phyloP scores from a whole-genome alignment of 2,888 invertebrate species.

The Acronicta leporina region DNA sequence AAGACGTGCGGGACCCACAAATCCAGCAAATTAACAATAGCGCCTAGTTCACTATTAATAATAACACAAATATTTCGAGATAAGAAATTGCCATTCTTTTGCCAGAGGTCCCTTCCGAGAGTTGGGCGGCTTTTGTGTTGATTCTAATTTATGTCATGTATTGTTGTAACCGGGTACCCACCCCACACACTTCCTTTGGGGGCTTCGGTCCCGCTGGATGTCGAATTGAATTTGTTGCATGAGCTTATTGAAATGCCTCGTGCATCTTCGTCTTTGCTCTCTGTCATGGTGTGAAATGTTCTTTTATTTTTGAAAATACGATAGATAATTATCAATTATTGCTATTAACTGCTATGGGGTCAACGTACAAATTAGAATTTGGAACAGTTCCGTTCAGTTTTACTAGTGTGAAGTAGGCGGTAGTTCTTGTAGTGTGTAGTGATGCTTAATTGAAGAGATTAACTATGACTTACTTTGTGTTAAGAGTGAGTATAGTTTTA shows the following conservation, averaged over 20 bases:
- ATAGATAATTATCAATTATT: slow-evolving; percentile 42
- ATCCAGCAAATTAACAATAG: slow-evolving; percentile 82
- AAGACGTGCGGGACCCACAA: slow-evolving; percentile 70
- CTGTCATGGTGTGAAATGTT: slow-evolving; percentile 39
- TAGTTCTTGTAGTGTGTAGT: slow-evolving; percentile 55
- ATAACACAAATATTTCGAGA: slow-evolving; percentile 81
- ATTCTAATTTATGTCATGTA: slow-evolving; percentile 88
- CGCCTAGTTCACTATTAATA: slow-evolving; percentile 79
- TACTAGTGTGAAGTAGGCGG: slow-evolving; percentile 53
- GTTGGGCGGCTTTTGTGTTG: slow-evolving; percentile 85
- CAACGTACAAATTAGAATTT: slow-evolving; percentile 63
- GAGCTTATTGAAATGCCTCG: slow-evolving; percentile 77
- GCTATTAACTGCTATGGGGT: slow-evolving; percentile 63
- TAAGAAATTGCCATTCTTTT: slow-evolving; percentile 88
- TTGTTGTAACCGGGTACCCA: slow-evolving; percentile 82
- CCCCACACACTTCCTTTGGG: slow-evolving; percentile 85
- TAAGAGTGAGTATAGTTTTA: slow-evolving; percentile 71
- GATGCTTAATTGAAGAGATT: slow-evolving; percentile 61
- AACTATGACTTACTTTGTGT: slow-evolving; percentile 75
- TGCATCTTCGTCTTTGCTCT: slow-evolving; percentile 66
- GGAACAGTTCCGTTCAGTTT: slow-evolving; percentile 57
- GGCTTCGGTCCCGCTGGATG: slow-evolving; percentile 75
- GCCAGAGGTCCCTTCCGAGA: slow-evolving; percentile 85
- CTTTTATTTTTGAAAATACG: slow-evolving; percentile 18
- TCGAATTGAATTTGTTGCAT: slow-evolving; percentile 84